Evolutionary conservation across 2,888 invertebrate genomes (phyloP).

Genomic region (Eutolmus rufibarbis): DNA sequence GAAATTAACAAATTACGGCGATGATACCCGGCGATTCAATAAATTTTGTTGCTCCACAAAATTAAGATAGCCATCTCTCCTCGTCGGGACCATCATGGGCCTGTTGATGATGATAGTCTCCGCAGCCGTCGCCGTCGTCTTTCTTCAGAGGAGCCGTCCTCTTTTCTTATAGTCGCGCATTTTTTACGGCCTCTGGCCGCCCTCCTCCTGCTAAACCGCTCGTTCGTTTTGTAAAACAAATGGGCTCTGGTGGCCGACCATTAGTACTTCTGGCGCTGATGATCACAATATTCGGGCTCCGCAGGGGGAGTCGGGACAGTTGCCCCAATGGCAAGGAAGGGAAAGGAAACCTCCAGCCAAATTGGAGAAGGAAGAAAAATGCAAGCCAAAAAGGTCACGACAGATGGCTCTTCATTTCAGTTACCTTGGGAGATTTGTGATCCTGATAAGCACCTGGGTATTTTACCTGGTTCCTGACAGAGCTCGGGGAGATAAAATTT

Average conservation of each 20-base stretch:
- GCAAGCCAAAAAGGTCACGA: neutral
- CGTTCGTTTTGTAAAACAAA: constrained; percentile 11
- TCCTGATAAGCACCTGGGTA: constrained; percentile 16
- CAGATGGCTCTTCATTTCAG: constrained; percentile 20
- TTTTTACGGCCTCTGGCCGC: neutral
- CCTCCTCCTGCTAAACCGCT: neutral
- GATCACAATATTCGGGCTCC: neutral
- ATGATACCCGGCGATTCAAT: constrained; percentile 39
- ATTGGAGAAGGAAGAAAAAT: constrained; percentile 8
- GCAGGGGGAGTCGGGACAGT: neutral
- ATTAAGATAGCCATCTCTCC: constrained; percentile 34
- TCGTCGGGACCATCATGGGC: constrained; percentile 4
- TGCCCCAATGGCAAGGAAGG: neutral
- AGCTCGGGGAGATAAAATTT: neutral
- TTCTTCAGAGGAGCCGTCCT: neutral
- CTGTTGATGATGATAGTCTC: constrained; percentile 1
- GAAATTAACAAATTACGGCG: constrained; percentile 47
- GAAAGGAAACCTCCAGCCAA: neutral
- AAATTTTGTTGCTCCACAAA: constrained; percentile 37
- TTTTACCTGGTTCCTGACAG: neutral
- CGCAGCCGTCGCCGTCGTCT: neutral
- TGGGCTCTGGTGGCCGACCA: constrained; percentile 1
- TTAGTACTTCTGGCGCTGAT: constrained; percentile 5
- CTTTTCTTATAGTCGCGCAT: neutral
- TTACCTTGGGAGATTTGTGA: constrained; percentile 6